Conservation (phyloP, 2,113 vertebrate genomes). For the Balaenoptera acutorostrata region DNA sequence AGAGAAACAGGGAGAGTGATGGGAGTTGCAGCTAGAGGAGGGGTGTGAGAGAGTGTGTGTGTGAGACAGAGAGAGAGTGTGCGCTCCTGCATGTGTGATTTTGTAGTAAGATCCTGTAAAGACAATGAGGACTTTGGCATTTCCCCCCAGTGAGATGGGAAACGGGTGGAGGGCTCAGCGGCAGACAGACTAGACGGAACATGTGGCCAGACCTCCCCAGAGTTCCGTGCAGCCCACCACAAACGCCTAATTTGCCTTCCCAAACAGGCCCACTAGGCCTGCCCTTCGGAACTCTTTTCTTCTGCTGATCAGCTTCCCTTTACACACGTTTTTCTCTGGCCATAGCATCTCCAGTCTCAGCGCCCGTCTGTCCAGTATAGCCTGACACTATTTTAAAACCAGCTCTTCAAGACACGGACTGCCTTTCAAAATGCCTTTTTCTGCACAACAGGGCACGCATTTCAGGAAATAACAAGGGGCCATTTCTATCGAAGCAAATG, state of each 20-base stretch:
- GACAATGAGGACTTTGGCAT: not conserved
- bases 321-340: not conserved
- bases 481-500: constrained; percentile 67
- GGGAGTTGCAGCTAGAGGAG: not conserved
- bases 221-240: not conserved
- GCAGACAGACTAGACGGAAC: not conserved
- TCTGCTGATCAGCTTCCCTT: not conserved
- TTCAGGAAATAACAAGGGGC: constrained; percentile 72
- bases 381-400: not conserved
- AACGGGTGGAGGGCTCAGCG: not conserved
- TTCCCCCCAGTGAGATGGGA: not conserved
- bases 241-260: not conserved
- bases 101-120: not conserved
- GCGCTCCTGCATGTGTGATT: not conserved
- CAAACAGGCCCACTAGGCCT: not conserved
- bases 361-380: not conserved
- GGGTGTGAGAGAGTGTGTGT: too few species aligned
- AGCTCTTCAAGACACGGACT: constrained; percentile 62
- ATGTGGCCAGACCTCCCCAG: not conserved
- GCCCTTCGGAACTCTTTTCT: not conserved
- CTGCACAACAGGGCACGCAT: constrained; percentile 36
- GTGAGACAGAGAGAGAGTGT: fast-evolving
- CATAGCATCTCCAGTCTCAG: not conserved
- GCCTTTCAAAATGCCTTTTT: constrained; percentile 62
- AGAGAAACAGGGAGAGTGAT: not conserved